phyloP scores from a whole-genome alignment of 2,888 invertebrate genomes.

The Hedychridium roseum region DNA sequence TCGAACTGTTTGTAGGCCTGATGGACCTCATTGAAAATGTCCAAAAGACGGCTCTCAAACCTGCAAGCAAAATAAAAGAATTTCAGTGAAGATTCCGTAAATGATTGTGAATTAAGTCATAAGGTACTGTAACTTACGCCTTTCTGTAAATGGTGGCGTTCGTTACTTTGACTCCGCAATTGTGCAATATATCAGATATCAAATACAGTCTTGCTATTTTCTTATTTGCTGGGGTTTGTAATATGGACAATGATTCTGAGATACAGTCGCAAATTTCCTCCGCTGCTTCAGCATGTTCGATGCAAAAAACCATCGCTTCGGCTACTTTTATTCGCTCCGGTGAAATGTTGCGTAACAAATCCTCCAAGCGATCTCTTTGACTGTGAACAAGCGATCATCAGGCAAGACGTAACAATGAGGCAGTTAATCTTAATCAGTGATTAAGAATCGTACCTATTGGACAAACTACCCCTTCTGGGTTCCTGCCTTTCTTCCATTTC shows the following conservation, averaged over 20 bases:
- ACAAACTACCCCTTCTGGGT: slow-evolving; percentile 76
- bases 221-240: slow-evolving; percentile 80
- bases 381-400: slow-evolving; percentile 65
- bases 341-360: slow-evolving; percentile 84
- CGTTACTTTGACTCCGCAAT: slow-evolving; percentile 94
- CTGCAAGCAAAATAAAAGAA: too few relatives aligned
- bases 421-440: neutral
- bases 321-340: slow-evolving; percentile 85
- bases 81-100: slow-evolving; percentile 10
- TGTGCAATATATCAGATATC: slow-evolving; percentile 95
- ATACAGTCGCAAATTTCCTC: slow-evolving; percentile 95
- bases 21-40: slow-evolving; percentile 79
- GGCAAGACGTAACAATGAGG: neutral
- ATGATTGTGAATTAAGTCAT: neutral
- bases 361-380: slow-evolving; percentile 92
- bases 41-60: slow-evolving; percentile 82
- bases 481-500: slow-evolving; percentile 77
- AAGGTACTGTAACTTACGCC: slow-evolving; percentile 70
- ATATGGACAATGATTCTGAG: slow-evolving; percentile 82
- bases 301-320: slow-evolving; percentile 98
- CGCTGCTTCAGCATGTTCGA: slow-evolving; percentile 97
- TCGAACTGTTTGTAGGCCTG: slow-evolving; percentile 78
- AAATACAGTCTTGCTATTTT: slow-evolving; percentile 94
- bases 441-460: slow-evolving; percentile 70
- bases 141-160: slow-evolving; percentile 93